phyloP scores from a whole-genome alignment of 2,113 vertebrate species.

The Tachysurus fulvidraco region DNA sequence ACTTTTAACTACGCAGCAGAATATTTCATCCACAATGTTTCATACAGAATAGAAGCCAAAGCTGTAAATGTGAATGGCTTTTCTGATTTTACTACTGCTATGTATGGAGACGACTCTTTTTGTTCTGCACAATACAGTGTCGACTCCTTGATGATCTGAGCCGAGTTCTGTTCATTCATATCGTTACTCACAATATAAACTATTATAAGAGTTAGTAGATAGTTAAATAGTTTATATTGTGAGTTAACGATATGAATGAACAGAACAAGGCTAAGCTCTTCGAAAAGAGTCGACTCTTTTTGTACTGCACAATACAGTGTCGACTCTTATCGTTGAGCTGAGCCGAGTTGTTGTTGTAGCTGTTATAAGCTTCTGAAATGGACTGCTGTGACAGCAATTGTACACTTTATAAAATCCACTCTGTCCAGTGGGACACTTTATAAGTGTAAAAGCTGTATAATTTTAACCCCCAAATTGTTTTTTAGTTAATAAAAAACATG shows the following conservation, averaged over 20 bases:
- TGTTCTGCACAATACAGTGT: not conserved
- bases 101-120: not conserved
- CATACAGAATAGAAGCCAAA: not conserved
- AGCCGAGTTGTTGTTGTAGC: not conserved
- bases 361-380: not conserved
- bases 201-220: not conserved
- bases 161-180: not conserved
- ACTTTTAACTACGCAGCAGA: not conserved
- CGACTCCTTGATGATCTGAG: not conserved
- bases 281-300: not conserved
- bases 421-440: not conserved
- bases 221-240: not conserved
- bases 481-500: not conserved
- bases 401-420: not conserved
- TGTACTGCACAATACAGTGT: not conserved
- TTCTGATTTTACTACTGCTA: not conserved
- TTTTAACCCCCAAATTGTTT: not conserved
- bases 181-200: not conserved
- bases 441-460: not conserved
- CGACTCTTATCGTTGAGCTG: not conserved
- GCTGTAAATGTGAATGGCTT: not conserved
- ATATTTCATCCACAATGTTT: not conserved
- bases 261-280: not conserved
- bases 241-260: not conserved
- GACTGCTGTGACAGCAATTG: not conserved